Conservation (phyloP, 1,140 invertebrate species). For the Eupristina koningsbergeri region DNA sequence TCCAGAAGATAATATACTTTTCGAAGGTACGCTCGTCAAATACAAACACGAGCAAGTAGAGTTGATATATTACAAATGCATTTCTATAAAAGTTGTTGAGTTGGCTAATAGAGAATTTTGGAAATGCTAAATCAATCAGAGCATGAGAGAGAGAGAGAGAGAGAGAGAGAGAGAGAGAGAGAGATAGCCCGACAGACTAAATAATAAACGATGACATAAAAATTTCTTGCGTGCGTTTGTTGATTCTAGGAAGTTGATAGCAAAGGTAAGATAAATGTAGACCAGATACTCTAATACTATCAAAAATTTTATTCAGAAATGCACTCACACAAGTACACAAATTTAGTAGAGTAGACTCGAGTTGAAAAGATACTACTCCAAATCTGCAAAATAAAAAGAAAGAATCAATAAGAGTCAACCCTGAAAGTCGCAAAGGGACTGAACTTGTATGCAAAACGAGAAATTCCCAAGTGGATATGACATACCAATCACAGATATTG, state of each 20-base stretch:
- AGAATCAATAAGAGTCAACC: slow-evolving; percentile 69
- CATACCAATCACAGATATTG: slow-evolving; percentile 69
- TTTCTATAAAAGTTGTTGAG: slow-evolving; percentile 73
- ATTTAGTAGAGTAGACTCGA: not conserved
- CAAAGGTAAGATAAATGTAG: not conserved
- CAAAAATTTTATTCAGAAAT: not conserved
- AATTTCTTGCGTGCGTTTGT: too few relatives aligned
- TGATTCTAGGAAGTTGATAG: not conserved
- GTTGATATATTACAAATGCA: slow-evolving; percentile 73
- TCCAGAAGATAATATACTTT: slow-evolving; percentile 70
- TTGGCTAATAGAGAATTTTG: slow-evolving; percentile 39
- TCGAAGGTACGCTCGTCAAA: slow-evolving; percentile 73
- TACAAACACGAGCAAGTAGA: slow-evolving; percentile 72
- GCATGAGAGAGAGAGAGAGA: not conserved
- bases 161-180: too few relatives aligned
- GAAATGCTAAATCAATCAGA: not conserved
- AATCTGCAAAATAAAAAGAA: not conserved
- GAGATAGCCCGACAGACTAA: too few relatives aligned
- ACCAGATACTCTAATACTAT: not conserved
- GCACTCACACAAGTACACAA: not conserved
- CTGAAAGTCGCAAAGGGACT: slow-evolving; percentile 31
- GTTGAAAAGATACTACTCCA: not conserved
- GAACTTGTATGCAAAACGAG: not conserved
- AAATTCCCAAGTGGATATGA: not conserved
- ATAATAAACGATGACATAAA: too few relatives aligned